These are phyloP conservation scores for Rhadinocentrus ornatus DNA, from an alignment of 2,797 vertebrate species.

Conservation along the genomic window DNA sequence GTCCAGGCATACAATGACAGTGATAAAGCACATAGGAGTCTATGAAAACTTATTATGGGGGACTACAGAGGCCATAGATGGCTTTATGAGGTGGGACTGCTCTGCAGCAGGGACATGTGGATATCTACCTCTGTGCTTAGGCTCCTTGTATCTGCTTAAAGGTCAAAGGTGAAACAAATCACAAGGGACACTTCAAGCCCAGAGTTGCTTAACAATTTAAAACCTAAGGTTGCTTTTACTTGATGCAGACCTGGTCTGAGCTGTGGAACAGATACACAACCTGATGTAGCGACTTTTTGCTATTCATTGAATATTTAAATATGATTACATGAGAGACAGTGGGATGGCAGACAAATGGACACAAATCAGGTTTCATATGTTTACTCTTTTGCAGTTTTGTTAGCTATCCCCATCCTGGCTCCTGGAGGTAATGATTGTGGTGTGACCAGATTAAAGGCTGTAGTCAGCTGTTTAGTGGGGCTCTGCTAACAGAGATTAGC, in stretches of 20 bases:
- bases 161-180: slow-evolving; percentile 25
- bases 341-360: slow-evolving; percentile 70
- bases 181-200: neutral
- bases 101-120: neutral
- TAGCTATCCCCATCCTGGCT: slow-evolving; percentile 60
- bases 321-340: slow-evolving; percentile 69
- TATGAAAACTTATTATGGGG: neutral
- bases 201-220: slow-evolving; percentile 3
- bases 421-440: slow-evolving; percentile 75
- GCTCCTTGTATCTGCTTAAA: slow-evolving; percentile 5
- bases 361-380: slow-evolving; percentile 78
- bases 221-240: slow-evolving; percentile 9
- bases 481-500: slow-evolving; percentile 79
- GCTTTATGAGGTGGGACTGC: slow-evolving; percentile 31
- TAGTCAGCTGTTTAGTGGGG: slow-evolving; percentile 74
- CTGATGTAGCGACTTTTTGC: slow-evolving; percentile 68
- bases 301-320: slow-evolving; percentile 71
- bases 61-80: slow-evolving; percentile 21
- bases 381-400: slow-evolving; percentile 75
- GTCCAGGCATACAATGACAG: slow-evolving; percentile 45
- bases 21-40: slow-evolving; percentile 45
- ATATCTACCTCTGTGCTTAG: neutral
- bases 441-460: slow-evolving; percentile 76
- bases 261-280: slow-evolving; percentile 13
- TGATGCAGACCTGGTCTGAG: neutral